Evolutionary conservation across 2,113 vertebrate species (phyloP).

Genomic region (Tragelaphus imberbis): DNA sequence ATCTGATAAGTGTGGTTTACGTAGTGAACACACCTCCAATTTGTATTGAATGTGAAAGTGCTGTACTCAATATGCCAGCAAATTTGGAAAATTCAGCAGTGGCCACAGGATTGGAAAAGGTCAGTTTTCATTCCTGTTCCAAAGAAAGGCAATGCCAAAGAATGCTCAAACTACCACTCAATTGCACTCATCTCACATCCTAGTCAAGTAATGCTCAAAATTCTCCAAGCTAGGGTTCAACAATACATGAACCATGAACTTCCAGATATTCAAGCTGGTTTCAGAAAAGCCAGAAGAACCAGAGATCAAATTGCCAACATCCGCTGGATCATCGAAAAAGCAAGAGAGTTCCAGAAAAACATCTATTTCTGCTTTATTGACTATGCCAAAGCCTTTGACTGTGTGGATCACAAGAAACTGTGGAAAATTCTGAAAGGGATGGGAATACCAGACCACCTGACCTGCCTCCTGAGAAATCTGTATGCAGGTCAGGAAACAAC

Average conservation of each 20-base stretch:
- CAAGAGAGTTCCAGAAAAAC: not conserved
- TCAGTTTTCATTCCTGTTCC: not conserved
- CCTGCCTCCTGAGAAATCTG: not conserved
- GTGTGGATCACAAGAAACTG: not conserved
- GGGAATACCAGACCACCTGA: not conserved
- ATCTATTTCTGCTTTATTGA: not conserved
- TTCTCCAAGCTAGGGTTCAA: not conserved
- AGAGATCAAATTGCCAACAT: not conserved
- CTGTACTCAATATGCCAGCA: not conserved
- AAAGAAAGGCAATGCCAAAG: not conserved
- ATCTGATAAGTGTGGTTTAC: not conserved
- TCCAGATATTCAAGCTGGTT: not conserved
- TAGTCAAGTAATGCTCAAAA: not conserved
- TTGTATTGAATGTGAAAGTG: conserved; percentile 17
- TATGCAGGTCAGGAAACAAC: not conserved
- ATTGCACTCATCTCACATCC: fast-evolving
- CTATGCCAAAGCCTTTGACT: not conserved
- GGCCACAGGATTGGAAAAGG: not conserved
- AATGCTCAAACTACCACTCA: not conserved
- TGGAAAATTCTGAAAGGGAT: not conserved
- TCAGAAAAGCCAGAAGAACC: not conserved
- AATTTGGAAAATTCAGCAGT: not conserved
- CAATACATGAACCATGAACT: not conserved
- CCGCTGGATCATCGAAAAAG: fast-evolving
- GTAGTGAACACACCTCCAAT: not conserved